These are phyloP conservation scores for Drosophila subpulchrella DNA, from an alignment of 1,140 invertebrate species.

Conservation along the genomic window DNA sequence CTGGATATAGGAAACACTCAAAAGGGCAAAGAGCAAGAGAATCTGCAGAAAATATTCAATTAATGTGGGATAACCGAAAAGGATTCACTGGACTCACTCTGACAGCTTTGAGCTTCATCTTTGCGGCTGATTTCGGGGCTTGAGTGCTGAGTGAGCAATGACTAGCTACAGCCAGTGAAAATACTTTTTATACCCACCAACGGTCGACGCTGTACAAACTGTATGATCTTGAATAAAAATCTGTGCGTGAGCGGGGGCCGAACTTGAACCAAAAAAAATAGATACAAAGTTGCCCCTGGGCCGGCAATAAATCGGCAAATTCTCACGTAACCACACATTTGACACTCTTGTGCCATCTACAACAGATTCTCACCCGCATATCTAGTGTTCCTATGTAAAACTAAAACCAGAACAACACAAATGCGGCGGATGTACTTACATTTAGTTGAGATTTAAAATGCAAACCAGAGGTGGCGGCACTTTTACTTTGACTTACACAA, in stretches of 20 bases:
- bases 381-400: neutral
- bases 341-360: slow-evolving; percentile 7
- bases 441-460: neutral
- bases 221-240: slow-evolving; percentile 45
- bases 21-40: neutral
- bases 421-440: neutral
- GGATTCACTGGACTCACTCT: neutral
- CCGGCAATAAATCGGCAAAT: neutral
- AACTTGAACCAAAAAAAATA: slow-evolving; percentile 12
- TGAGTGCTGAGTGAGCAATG: slow-evolving; percentile 40
- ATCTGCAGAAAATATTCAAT: neutral
- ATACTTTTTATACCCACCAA: slow-evolving; percentile 35
- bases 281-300: neutral
- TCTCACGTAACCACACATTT: slow-evolving; percentile 22
- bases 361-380: slow-evolving; percentile 3
- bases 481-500: slow-evolving; percentile 37
- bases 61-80: too few species aligned
- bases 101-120: slow-evolving; percentile 23
- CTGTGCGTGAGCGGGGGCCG: slow-evolving; percentile 33
- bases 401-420: slow-evolving; percentile 2
- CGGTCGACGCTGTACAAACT: slow-evolving; percentile 10
- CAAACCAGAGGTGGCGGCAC: neutral
- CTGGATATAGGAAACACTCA: slow-evolving; percentile 20
- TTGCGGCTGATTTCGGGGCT: neutral
- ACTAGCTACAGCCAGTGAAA: slow-evolving; percentile 15